Evolutionary conservation across 2,888 invertebrate species (phyloP), one percentile per base, ranked within the genome.

Genomic region (Drosophila pseudotakahashii): DNA sequence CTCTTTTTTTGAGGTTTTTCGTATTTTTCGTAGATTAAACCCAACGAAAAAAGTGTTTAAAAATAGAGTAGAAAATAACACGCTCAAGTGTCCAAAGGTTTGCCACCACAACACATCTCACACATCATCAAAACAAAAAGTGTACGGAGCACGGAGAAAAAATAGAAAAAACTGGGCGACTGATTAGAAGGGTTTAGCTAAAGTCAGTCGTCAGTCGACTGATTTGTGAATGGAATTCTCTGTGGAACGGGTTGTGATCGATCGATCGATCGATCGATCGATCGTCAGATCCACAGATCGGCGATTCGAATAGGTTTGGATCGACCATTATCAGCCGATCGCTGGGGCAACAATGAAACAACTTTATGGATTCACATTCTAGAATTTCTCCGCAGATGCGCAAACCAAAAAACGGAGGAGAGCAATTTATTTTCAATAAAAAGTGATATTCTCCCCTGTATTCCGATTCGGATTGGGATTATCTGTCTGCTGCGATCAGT

Each of bases 271-370:
- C 67, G 61, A 69, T 68, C 81, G 78, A 73, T 67, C 60, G 73
- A 85, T 76, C 68, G 5, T 6, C 26, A 26, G 26, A 30, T 30
- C 30, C 7, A 7, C 30, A 30, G 30, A 30, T 30, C 30, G 30
- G 5, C 26, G 79, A 4, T 88, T 89, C 84, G 89, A 82, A 82
- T 58, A 11, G 14, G 19, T 19, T 19, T 19, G 19, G 30, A 59
- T 41, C 55, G 55, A 32, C 30, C 71, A 76, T 80, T 88, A 88
- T 89, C 88, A 81, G 59, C 58, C 63, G 63, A 62, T 63, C 59
- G 41, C 39, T 37, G 41, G 37, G 37, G 76, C 76, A 82, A 85
- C 78, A 88, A 78, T 78, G 72, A 83, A 77, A 66, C 71, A 70
- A 70, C 61, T 70, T 54, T 70, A 69, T 68, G 57, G 32, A 37